Base-by-base conservation (phyloP, 2,888 invertebrate genomes). In the Galerucella calmariensis region DNA sequence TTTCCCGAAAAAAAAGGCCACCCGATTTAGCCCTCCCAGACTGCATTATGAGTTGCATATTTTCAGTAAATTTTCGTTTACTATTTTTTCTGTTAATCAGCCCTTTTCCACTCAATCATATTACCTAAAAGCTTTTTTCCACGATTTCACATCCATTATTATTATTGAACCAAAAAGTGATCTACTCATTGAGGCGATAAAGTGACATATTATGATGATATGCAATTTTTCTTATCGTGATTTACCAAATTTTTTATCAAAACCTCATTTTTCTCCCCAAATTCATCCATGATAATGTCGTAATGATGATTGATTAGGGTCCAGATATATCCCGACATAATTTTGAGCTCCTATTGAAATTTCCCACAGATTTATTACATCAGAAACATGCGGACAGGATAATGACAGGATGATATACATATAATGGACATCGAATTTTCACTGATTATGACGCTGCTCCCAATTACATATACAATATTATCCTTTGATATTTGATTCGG, bases 291-390 rank as follows among this genome's bases (percentile, higher is more conserved):
- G 11, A 24, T 27, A 24, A 59, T 3, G 6, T 24, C 35, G 12
- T 59, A 59, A 59, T 59, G 20, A 59, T 59, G 58, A 59, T 59
- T 59, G 58, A 59, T 59, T 59, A 59, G n/a, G 20, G 51, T 59
- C 20, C 58, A 59, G 58, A 59, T 59, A 20, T 59, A 10, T 59
- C 58, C 27, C 20, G 58, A 27, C 58, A 59, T 59, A 59, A 59
- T 59, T 59, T 10, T 20, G n/a, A 20, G 56, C 20, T 56, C 56
- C n/a, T 56, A 20, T 56, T 56, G 56, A 56, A 56, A 56, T 56
- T 56, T 11, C 16, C 24, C 35, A 20, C 20, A 59, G 58, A 59
- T 59, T 59, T 59, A 59, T 59, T 59, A 27, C 58, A 59, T 59
- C 58, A 12, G 2, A 59, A 59, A 20, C 58, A 9, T 59, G 27